phyloP scores from a whole-genome alignment of 2,113 vertebrate genomes.

The Heterotilapia buettikoferi region DNA sequence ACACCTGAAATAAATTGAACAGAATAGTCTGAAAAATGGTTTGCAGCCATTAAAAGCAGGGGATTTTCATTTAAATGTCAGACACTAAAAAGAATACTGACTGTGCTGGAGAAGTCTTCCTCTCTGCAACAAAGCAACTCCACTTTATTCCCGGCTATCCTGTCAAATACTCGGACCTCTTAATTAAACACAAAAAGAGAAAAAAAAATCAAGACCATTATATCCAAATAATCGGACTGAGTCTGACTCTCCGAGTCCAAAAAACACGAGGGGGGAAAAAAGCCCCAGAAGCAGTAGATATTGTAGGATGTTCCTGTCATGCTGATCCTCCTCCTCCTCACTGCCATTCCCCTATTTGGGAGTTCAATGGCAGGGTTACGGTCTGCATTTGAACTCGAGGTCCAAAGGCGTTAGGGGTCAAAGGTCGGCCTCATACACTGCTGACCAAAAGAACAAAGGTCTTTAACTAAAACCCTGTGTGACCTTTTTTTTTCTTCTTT shows the following conservation, averaged over 20 bases:
- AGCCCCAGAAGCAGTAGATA: neutral
- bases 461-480: conserved; percentile 9
- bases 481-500: neutral
- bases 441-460: conserved; percentile 8
- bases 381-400: conserved; percentile 41
- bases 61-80: neutral
- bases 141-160: neutral
- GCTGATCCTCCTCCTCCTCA: neutral
- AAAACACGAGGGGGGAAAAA: neutral
- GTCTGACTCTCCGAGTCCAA: neutral
- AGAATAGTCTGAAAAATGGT: neutral
- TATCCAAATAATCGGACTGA: neutral
- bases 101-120: neutral
- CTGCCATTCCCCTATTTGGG: neutral
- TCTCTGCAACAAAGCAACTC: neutral
- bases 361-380: conserved; percentile 47
- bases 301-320: neutral
- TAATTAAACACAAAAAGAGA: neutral
- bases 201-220: neutral
- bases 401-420: conserved; percentile 17
- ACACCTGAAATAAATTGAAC: neutral
- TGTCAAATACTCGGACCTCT: neutral
- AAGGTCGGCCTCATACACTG: conserved; percentile 12
- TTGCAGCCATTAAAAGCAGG: neutral
- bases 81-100: neutral